These are phyloP conservation scores for Burhinus oedicnemus DNA, from an alignment of 2,113 vertebrate species.

Conservation along the genomic window DNA sequence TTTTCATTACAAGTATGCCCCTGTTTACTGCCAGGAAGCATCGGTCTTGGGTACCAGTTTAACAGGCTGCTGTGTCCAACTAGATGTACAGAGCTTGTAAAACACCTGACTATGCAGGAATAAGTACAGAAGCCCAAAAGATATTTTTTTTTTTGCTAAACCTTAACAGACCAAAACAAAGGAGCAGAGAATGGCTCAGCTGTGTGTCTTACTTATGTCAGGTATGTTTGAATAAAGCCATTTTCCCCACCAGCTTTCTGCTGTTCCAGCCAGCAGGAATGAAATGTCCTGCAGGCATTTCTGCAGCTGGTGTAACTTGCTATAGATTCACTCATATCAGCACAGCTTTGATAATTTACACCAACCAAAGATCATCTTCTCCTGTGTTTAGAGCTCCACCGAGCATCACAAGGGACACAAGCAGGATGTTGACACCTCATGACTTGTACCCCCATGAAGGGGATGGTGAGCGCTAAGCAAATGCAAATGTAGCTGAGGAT, in stretches of 20 bases:
- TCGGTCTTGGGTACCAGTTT: neutral
- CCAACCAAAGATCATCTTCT: neutral
- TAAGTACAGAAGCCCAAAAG: neutral
- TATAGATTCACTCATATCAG: neutral
- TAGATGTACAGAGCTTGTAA: neutral
- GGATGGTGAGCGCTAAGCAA: neutral
- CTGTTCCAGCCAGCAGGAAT: neutral
- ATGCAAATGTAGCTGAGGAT: constrained; percentile 1
- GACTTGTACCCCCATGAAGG: neutral
- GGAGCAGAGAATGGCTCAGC: neutral
- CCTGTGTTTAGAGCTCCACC: neutral
- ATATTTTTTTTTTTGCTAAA: neutral
- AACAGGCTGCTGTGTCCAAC: neutral
- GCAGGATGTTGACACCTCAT: neutral
- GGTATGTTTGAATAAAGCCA: neutral
- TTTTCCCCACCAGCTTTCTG: neutral
- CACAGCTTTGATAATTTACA: neutral
- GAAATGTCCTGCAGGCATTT: neutral
- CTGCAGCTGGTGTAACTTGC: neutral
- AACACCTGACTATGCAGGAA: neutral
- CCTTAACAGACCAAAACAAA: neutral
- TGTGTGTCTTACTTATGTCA: neutral
- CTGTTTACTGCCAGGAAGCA: neutral
- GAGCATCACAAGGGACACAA: neutral
- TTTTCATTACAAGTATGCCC: neutral